These are phyloP conservation scores for Tympanoctomys barrerae DNA, from an alignment of 2,797 vertebrate genomes.

Conservation along the genomic window DNA sequence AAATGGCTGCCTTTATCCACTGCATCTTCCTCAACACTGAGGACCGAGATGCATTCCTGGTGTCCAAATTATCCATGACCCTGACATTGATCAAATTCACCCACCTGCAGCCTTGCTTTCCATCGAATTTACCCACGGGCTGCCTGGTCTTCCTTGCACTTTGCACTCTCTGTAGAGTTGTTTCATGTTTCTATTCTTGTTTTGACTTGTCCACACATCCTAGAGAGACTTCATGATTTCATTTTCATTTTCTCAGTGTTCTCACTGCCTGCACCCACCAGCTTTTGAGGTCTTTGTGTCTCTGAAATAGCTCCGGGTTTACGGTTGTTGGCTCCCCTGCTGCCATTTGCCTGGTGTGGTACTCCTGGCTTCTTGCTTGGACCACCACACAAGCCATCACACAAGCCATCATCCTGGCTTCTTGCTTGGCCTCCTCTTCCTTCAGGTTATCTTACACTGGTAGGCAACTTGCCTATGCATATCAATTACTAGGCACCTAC, in stretches of 20 bases:
- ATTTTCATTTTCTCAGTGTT: neutral
- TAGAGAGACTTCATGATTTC: neutral
- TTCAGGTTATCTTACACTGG: neutral
- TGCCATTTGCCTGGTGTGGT: neutral
- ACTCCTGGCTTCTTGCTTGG: neutral
- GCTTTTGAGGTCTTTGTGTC: neutral
- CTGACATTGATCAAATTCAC: neutral
- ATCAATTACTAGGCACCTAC: neutral
- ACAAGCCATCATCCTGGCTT: too few species aligned
- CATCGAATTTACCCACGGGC: neutral
- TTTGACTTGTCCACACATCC: neutral
- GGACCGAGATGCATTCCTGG: neutral
- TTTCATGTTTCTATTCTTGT: neutral
- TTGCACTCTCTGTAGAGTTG: neutral
- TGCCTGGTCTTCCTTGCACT: neutral
- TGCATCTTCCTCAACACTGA: neutral
- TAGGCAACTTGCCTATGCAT: neutral
- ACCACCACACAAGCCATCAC: too few species aligned
- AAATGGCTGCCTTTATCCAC: neutral
- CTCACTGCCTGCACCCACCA: too few species aligned
- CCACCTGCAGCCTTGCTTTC: neutral
- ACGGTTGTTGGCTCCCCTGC: neutral
- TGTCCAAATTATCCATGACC: neutral
- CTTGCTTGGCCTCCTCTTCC: neutral
- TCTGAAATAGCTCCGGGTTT: neutral